Conservation (phyloP, 2,797 vertebrate species). For the Chaenodraco wilsoni region DNA sequence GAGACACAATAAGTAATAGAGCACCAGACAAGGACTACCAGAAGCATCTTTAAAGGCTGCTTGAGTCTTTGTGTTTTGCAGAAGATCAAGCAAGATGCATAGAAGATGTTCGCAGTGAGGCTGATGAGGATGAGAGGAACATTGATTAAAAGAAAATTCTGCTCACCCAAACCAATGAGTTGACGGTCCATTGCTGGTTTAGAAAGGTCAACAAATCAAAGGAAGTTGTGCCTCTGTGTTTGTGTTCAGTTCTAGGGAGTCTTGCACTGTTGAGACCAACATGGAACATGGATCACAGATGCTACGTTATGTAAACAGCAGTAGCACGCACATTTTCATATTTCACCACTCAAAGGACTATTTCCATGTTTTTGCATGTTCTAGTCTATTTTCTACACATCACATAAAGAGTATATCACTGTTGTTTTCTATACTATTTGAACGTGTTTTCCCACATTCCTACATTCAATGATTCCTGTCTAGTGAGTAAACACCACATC, state of each 20-base stretch:
- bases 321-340: constrained; percentile 49
- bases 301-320: constrained; percentile 42
- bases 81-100: constrained; percentile 52
- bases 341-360: constrained; percentile 19
- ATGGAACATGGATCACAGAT: constrained; percentile 12
- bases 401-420: constrained; percentile 11
- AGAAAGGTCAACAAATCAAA: not conserved
- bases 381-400: constrained; percentile 19
- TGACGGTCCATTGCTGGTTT: not conserved
- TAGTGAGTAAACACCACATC: not conserved
- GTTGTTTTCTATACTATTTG: not conserved
- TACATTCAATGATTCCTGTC: not conserved
- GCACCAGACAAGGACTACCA: constrained; percentile 45
- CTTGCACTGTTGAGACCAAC: not conserved
- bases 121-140: constrained; percentile 7
- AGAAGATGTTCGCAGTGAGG: constrained; percentile 55
- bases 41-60: constrained; percentile 60
- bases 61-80: constrained; percentile 35
- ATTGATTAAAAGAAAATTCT: constrained; percentile 36
- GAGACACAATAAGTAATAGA: constrained; percentile 25
- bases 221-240: not conserved
- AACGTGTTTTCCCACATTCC: constrained; percentile 4
- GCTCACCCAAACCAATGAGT: rapidly evolving
- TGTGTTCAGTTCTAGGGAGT: not conserved
- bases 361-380: constrained; percentile 40